phyloP scores from a whole-genome alignment of 1,140 invertebrate genomes.

The Maconellicoccus hirsutus region DNA sequence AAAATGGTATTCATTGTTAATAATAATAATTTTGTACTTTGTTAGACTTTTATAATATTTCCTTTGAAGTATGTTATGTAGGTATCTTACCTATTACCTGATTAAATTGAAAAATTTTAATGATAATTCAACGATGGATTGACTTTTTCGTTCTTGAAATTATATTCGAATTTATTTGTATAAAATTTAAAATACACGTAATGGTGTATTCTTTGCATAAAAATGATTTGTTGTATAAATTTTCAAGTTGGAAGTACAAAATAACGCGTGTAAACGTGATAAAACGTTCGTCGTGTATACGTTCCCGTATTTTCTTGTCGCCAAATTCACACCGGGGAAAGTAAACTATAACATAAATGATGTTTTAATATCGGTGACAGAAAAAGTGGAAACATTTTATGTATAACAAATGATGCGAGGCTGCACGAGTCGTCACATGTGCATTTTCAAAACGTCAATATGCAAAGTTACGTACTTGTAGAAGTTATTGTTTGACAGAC shows the following conservation, averaged over 20 bases:
- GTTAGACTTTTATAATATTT: too few relatives aligned
- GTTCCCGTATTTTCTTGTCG: background rate
- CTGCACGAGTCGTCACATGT: conserved; percentile 19
- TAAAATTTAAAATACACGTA: too few relatives aligned
- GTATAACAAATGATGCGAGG: conserved; percentile 6
- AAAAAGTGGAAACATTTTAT: background rate
- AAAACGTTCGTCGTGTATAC: background rate
- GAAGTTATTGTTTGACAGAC: conserved; percentile 20
- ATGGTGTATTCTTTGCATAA: too few relatives aligned
- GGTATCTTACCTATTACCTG: too few relatives aligned
- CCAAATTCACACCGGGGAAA: background rate
- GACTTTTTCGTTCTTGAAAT: too few relatives aligned
- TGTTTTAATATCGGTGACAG: conserved; percentile 19
- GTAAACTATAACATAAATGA: conserved; percentile 11
- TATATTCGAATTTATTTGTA: too few relatives aligned
- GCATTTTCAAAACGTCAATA: conserved; percentile 17
- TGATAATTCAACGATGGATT: too few relatives aligned
- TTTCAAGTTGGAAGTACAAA: background rate
- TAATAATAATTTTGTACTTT: too few relatives aligned
- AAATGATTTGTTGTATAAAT: too few relatives aligned
- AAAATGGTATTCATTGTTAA: too few relatives aligned
- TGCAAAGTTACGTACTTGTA: conserved; percentile 14
- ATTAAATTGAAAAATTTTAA: too few relatives aligned
- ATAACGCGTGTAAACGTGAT: background rate
- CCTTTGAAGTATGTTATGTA: too few relatives aligned